Evolutionary conservation across 2,113 vertebrate genomes (phyloP).

Genomic region (Indri indri): DNA sequence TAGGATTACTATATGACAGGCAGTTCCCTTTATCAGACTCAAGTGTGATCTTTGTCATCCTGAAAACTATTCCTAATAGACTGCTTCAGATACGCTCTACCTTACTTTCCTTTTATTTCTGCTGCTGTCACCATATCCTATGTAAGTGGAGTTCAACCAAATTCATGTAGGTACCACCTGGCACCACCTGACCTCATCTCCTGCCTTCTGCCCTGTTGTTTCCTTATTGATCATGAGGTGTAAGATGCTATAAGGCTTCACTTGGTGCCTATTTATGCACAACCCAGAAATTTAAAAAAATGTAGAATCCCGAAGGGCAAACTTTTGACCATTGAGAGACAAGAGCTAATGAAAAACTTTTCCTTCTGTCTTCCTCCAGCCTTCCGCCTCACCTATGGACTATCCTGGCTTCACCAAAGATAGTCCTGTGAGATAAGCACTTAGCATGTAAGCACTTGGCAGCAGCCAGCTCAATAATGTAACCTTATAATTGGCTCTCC

Average conservation of each 20-base stretch:
- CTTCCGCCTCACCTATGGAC: not conserved
- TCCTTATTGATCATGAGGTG: not conserved
- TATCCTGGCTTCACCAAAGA: not conserved
- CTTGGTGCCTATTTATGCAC: not conserved
- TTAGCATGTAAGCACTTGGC: not conserved
- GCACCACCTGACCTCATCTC: not conserved
- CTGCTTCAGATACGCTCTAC: not conserved
- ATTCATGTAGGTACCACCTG: not conserved
- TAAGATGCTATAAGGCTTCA: not conserved
- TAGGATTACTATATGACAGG: not conserved
- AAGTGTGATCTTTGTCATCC: not conserved
- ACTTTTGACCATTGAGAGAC: not conserved
- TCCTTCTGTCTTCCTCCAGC: not conserved
- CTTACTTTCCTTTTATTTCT: not conserved
- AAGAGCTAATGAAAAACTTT: not conserved
- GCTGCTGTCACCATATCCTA: not conserved
- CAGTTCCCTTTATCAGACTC: not conserved
- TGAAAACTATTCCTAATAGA: not conserved
- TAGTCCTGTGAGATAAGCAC: not conserved
- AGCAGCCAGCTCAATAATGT: not conserved
- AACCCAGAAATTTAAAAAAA: not conserved
- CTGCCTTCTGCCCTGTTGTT: not conserved
- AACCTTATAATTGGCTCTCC: no score
- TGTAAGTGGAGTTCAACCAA: not conserved
- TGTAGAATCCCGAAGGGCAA: not conserved